Conservation (phyloP, 1,140 invertebrate genomes). For the Archivesica marissinica region DNA sequence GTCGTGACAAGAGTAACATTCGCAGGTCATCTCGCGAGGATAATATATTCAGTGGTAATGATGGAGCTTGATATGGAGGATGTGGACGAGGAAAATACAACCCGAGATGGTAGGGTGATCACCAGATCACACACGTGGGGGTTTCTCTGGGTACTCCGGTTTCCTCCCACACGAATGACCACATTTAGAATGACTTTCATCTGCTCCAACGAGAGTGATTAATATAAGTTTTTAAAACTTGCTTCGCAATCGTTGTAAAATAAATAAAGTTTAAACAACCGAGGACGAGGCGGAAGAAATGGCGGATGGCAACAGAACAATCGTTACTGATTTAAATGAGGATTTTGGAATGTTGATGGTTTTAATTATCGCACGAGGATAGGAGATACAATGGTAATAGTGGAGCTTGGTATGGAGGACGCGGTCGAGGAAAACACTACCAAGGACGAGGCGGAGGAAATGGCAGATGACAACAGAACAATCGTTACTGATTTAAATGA, state of each 20-base stretch:
- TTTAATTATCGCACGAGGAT: not conserved
- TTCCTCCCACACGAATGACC: too few species aligned
- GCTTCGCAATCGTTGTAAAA: too few species aligned
- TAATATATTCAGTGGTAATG: not conserved
- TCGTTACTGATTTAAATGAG: not conserved
- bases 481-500: not conserved
- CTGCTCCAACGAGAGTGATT: too few species aligned
- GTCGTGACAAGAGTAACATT: too few species aligned
- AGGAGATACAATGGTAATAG: not conserved
- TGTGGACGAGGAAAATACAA: not conserved
- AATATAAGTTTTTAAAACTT: too few species aligned
- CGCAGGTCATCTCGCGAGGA: not conserved
- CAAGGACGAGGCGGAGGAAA: not conserved
- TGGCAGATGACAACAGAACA: not conserved
- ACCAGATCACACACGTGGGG: too few species aligned
- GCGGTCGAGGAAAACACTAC: not conserved
- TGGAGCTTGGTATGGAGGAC: not conserved
- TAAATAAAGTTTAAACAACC: too few species aligned
- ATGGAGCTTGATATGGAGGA: not conserved
- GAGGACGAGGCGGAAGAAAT: not conserved
- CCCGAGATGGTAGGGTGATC: too few species aligned
- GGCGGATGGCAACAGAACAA: not conserved
- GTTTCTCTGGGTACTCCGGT: too few species aligned
- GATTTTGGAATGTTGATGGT: conserved; percentile 22
- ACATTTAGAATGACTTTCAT: too few species aligned